Conservation (phyloP, 2,797 vertebrate genomes). For the Anomalospiza imberbis region DNA sequence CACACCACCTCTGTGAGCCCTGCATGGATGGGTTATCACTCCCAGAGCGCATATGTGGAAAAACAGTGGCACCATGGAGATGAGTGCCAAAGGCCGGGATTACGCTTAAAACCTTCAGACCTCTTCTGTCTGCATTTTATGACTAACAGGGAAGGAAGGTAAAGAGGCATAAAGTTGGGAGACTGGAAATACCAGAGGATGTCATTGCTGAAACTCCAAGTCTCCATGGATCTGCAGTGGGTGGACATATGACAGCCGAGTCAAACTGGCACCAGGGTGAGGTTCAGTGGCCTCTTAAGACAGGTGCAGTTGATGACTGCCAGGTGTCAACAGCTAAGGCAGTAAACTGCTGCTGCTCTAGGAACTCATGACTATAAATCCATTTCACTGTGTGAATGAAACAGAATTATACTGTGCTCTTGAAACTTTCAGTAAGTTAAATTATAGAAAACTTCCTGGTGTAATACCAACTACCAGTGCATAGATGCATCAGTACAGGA, state of each 20-base stretch:
- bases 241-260: rapidly evolving
- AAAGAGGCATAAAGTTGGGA: background rate
- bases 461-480: background rate
- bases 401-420: background rate
- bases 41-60: background rate
- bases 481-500: background rate
- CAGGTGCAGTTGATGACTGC: background rate
- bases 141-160: background rate
- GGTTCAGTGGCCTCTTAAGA: background rate
- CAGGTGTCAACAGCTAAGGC: background rate
- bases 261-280: background rate
- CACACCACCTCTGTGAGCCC: background rate
- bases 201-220: background rate
- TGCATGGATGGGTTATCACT: background rate
- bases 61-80: background rate
- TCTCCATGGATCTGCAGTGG: background rate
- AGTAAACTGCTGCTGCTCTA: background rate
- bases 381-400: background rate
- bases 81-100: background rate
- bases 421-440: background rate
- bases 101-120: background rate
- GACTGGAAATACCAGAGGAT: background rate
- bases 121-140: background rate
- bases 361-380: background rate
- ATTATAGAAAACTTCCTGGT: background rate